Conservation (phyloP, 2,113 vertebrate species). For the Pluvialis apricaria region DNA sequence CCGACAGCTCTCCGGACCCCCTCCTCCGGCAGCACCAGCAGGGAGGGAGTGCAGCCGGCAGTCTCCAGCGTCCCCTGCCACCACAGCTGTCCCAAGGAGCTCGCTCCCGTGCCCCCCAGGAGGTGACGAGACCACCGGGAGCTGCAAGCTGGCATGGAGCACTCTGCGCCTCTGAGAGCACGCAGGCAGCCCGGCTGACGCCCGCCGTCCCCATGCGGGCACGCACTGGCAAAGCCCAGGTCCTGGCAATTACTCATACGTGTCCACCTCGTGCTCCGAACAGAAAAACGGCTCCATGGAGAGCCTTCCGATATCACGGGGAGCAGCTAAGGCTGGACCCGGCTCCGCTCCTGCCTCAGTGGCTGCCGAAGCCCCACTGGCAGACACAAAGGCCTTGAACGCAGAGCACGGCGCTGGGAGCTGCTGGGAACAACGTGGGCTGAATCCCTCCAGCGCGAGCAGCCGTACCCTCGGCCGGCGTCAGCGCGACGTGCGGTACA, state of each 20-base stretch:
- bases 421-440: constrained; percentile 32
- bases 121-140: background rate
- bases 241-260: background rate
- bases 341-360: background rate
- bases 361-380: background rate
- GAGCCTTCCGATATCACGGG: background rate
- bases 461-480: background rate
- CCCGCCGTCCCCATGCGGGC: fast-evolving
- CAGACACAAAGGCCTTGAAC: background rate
- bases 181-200: background rate
- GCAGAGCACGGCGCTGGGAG: background rate
- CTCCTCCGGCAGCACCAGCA: background rate
- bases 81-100: background rate
- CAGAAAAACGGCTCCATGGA: background rate
- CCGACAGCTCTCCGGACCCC: fast-evolving
- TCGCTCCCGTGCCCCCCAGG: fast-evolving
- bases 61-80: fast-evolving
- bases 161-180: background rate
- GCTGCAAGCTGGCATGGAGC: background rate
- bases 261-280: background rate
- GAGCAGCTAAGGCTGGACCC: background rate
- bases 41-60: background rate
- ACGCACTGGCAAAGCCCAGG: background rate
- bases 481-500: background rate
- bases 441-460: background rate